Percentiles rank a stretch among this genome's conserved stretches.
Evolutionary conservation across 2,113 vertebrate genomes (phyloP).

Genomic region (Azemiops feae): DNA sequence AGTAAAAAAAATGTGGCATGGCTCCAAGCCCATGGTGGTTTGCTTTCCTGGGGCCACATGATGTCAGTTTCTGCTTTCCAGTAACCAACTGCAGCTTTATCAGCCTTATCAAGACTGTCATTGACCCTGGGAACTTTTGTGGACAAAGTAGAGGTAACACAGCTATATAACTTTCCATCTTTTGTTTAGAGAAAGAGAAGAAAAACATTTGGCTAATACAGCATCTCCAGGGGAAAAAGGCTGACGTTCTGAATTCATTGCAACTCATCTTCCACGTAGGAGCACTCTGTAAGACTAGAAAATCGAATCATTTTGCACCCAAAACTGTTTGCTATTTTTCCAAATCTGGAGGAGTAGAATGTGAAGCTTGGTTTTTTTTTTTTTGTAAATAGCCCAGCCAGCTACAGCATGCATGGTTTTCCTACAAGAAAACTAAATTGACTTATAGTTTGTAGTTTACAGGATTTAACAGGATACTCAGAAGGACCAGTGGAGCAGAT

Average conservation of each 20-base stretch:
- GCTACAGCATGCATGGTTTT: constrained; percentile 11
- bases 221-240: neutral
- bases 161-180: neutral
- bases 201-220: neutral
- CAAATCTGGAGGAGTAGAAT: neutral
- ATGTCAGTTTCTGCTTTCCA: neutral
- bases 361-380: too few species aligned
- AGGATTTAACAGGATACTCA: constrained; percentile 33
- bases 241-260: neutral
- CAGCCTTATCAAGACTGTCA: neutral
- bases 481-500: constrained; percentile 22
- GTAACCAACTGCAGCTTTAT: neutral
- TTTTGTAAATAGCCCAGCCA: neutral
- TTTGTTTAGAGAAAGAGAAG: neutral
- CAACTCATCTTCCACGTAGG: neutral
- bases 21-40: neutral
- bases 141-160: neutral
- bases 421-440: constrained; percentile 33
- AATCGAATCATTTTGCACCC: neutral
- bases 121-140: neutral
- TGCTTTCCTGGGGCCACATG: neutral
- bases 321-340: neutral
- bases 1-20: neutral
- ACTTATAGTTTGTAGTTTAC: constrained; percentile 12
- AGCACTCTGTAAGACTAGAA: neutral